Conservation (phyloP, 2,797 vertebrate genomes). For the Epinephelus malabaricus region DNA sequence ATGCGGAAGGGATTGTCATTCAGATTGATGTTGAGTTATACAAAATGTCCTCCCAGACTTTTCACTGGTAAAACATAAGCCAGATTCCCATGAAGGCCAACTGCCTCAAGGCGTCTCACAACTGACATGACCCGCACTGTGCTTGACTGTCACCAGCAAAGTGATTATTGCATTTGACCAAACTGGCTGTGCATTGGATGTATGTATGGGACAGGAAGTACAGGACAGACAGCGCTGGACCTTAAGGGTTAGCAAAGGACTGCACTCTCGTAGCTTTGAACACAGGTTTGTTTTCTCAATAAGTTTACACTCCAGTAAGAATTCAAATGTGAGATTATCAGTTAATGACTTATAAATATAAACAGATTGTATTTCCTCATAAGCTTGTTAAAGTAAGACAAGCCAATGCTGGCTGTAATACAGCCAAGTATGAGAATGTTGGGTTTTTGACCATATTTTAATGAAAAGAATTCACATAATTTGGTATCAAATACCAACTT, state of each 20-base stretch:
- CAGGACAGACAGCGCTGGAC: slow-evolving; percentile 15
- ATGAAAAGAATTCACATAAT: not conserved
- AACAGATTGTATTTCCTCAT: slow-evolving; percentile 54
- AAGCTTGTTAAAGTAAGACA: slow-evolving; percentile 8
- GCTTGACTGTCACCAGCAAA: slow-evolving; percentile 53
- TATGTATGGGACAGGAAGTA: slow-evolving; percentile 30
- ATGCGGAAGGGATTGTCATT: slow-evolving; percentile 47
- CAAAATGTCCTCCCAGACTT: slow-evolving; percentile 61
- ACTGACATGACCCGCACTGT: slow-evolving; percentile 32
- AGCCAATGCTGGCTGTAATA: slow-evolving; percentile 1
- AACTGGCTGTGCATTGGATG: slow-evolving; percentile 13
- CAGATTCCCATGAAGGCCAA: slow-evolving; percentile 62
- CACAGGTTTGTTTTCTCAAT: slow-evolving; percentile 56
- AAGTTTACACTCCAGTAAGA: slow-evolving; percentile 72
- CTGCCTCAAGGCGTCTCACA: slow-evolving; percentile 45
- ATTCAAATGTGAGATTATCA: slow-evolving; percentile 70
- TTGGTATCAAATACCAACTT: not conserved
- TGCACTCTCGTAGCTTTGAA: slow-evolving; percentile 34
- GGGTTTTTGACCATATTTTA: slow-evolving; percentile 12
- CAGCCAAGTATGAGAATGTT: slow-evolving; percentile 8
- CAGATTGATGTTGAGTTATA: slow-evolving; percentile 59
- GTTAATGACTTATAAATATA: slow-evolving; percentile 71
- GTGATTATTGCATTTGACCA: slow-evolving; percentile 33
- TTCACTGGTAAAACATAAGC: slow-evolving; percentile 55
- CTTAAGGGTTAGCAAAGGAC: slow-evolving; percentile 43